Evolutionary conservation across 1,140 invertebrate genomes (phyloP).

Genomic region (Lanistes nyassanus): DNA sequence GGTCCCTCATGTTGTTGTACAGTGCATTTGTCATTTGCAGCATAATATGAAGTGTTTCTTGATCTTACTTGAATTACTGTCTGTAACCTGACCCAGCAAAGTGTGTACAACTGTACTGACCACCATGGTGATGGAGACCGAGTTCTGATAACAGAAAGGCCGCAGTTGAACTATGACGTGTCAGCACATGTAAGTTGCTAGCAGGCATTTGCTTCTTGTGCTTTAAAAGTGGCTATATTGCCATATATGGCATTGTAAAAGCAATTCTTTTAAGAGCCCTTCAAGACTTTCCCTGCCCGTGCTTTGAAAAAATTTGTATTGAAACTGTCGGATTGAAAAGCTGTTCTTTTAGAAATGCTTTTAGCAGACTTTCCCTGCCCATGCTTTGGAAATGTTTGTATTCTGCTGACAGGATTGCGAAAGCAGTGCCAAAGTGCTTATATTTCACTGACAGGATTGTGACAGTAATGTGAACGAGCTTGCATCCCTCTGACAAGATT

Average conservation of each 20-base stretch:
- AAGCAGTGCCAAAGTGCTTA: too few species aligned
- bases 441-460: too few species aligned
- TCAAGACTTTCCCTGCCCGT: neutral
- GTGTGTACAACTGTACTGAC: conserved; percentile 47
- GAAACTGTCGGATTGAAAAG: too few species aligned
- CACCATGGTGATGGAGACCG: conserved; percentile 51
- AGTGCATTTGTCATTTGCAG: too few species aligned
- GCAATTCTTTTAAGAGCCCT: neutral
- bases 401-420: too few species aligned
- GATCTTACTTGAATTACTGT: neutral
- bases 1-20: too few species aligned
- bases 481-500: too few species aligned
- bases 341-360: too few species aligned
- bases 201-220: neutral
- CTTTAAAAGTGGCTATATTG: neutral
- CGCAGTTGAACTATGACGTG: conserved; percentile 21
- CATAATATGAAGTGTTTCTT: too few species aligned
- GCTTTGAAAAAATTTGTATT: neutral
- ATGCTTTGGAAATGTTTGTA: too few species aligned
- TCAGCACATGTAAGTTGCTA: conserved; percentile 38
- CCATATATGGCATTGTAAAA: neutral
- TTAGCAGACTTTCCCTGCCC: too few species aligned
- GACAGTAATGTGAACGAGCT: too few species aligned
- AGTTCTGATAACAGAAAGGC: conserved; percentile 55
- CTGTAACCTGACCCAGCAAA: conserved; percentile 4